phyloP scores from a whole-genome alignment of 2,888 invertebrate species.

The Onchidella celtica region DNA sequence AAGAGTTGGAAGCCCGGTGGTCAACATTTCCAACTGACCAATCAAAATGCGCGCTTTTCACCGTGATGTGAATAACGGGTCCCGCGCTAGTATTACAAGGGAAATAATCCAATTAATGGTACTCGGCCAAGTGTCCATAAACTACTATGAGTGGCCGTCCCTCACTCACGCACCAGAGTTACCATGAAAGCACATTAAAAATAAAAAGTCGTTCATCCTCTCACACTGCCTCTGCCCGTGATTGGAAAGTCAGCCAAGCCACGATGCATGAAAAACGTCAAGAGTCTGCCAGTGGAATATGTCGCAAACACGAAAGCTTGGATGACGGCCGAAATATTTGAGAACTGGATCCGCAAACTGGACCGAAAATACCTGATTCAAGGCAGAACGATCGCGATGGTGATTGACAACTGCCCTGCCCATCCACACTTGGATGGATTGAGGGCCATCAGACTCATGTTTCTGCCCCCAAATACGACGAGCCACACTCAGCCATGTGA shows the following conservation, averaged over 20 bases:
- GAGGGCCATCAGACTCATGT: conserved; percentile 53
- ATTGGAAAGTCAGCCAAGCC: conserved; percentile 57
- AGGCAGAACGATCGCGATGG: conserved; percentile 47
- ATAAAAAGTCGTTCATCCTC: too few species aligned
- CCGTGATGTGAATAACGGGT: too few species aligned
- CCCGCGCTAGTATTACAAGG: too few species aligned
- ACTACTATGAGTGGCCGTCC: too few species aligned
- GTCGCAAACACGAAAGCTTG: conserved; percentile 57
- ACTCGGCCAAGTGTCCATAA: too few species aligned
- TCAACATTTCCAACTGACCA: too few species aligned
- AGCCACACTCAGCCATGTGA: conserved; percentile 62
- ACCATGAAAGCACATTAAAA: too few species aligned
- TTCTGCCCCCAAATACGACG: conserved; percentile 65
- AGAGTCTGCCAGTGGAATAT: conserved; percentile 53
- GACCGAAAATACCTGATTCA: conserved; percentile 45
- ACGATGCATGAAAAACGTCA: conserved; percentile 56
- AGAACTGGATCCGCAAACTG: conserved; percentile 55
- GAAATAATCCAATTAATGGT: too few species aligned
- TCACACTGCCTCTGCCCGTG: conserved; percentile 51
- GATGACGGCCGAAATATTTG: conserved; percentile 57
- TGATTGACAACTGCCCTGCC: conserved; percentile 61
- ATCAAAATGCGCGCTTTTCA: too few species aligned
- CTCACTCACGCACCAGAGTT: too few species aligned
- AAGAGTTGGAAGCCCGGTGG: too few species aligned
- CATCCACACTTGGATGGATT: conserved; percentile 54